Evolutionary conservation across 2,797 vertebrate genomes (phyloP), one percentile per base, ranked within the genome.

Genomic region (Lateolabrax maculatus): DNA sequence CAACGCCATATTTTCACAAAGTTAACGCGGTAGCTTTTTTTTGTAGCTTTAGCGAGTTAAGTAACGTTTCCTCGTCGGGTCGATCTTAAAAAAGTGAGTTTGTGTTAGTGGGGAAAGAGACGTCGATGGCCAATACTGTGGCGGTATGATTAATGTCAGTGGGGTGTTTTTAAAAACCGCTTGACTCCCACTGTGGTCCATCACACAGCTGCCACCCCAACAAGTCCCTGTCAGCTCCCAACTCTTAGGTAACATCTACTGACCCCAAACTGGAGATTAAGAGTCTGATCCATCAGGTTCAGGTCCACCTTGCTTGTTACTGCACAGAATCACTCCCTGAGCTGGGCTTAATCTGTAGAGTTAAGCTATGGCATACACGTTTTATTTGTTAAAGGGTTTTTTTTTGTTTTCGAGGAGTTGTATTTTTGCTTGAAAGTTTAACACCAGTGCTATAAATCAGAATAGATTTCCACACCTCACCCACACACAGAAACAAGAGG

Each of bases 41-140:
- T n/a, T n/a, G n/a, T 91, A 90, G 87, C 90, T 27, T 71, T 48
- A 70, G 62, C 72, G 2, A 41, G 75, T 75, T 81, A 25, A 55
- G 48, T 71, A 56, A 75, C 5, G 18, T 48, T 69, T 3, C 15
- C 27, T 67, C 71, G 80, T 63, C 73, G 64, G 58, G 63, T 77
- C 31, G 18, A 11, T 58, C 5, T 1, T 29, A 13, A 52, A 53
- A 62, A 25, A 27, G 5, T 31, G 3, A n/a, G 12, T 52, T 36
- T 21, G 4, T 64, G n/a, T 31, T 23, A 34, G 15, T 27, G 19
- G 2, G 5, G 6, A 8, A 48, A 15, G 3, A 19, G 8, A 16
- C 34, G 11, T 27, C 9, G 12, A 27, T 44, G 18, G 2, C 2
- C 1, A n/a, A 4, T 10, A 6, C 7, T 34, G 3, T 12, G 18